Evolutionary conservation across 2,888 invertebrate species (phyloP).

Genomic region (Agrochola macilenta): DNA sequence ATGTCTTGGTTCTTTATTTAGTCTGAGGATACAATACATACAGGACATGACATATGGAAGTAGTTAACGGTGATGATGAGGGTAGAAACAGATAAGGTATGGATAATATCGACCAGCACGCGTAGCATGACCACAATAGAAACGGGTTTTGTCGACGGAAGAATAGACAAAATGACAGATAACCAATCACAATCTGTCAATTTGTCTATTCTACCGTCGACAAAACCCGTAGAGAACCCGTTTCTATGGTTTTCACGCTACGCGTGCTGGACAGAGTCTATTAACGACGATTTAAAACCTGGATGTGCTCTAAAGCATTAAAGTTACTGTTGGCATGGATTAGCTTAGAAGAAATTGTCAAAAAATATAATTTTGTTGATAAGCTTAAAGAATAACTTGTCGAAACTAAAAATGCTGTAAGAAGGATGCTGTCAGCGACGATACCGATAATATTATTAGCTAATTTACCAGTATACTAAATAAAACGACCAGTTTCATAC

Average conservation of each 20-base stretch:
- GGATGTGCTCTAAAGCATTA: neutral
- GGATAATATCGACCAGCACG: too few species aligned
- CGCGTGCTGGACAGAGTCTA: neutral
- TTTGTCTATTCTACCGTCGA: too few species aligned
- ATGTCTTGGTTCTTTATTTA: too few species aligned
- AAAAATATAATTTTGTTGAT: neutral
- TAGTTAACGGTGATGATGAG: neutral
- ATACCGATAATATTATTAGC: slow-evolving; percentile 6
- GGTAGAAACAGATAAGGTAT: neutral
- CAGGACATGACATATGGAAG: neutral
- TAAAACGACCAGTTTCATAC: neutral
- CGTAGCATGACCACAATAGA: too few species aligned
- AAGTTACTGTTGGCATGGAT: neutral
- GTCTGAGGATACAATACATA: too few species aligned
- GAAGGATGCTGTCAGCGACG: slow-evolving; percentile 9
- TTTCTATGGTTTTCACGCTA: too few species aligned
- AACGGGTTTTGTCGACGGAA: too few species aligned
- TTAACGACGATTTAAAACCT: neutral
- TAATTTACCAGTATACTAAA: neutral
- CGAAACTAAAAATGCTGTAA: neutral
- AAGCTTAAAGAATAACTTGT: neutral
- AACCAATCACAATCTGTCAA: too few species aligned
- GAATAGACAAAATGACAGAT: too few species aligned
- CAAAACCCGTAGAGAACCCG: too few species aligned
- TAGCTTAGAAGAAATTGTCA: neutral